Evolutionary conservation across 2,888 invertebrate genomes (phyloP), one percentile per base, ranked within the genome.

Genomic region (Artemia sp.): DNA sequence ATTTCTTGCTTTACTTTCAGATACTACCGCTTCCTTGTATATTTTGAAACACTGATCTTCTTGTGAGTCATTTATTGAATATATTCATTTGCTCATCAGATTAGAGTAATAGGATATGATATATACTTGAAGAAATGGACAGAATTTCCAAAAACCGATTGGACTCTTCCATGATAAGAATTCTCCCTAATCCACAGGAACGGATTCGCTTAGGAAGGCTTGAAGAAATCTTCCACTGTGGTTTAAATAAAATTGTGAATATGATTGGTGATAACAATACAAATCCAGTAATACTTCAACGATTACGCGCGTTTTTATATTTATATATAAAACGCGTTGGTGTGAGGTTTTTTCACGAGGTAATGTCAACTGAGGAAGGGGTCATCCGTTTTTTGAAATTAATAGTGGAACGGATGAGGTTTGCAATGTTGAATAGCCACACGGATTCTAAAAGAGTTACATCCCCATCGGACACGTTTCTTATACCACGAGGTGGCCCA

Each of bases 401-500:
- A 19, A 58, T 24, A 8, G 64, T 58, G n/a, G 64, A 58, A 24
- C 11, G 64, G 64, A 58, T 58, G 64, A 58, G 24, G 64, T 58
- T n/a, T 10, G 11, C 64, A 9, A 58, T 58, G 64, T 38, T 38
- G 38, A 38, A 38, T 2, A 58, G 64, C 64, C n/a, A 24, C 10
- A 19, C 64, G 24, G 64, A 58, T n/a, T 24, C 64, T 58, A 58
- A 58, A 58, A 58, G 64, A 24, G 10, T 58, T 10, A 58, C 64
- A 8, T 58, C 64, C n/a, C 64, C 64, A 1, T 58, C 64, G 8
- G 64, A 58, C 9, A 58, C n/a, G 14, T 58, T 58, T 24, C 64
- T 58, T 9, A 58, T 58, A 58, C 64, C 64, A 1, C n/a, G 64
- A 24, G 64, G 64, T 19, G 64, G 64, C 64, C 64, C 64, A 58